These are phyloP conservation scores for Xiphophorus hellerii DNA, from an alignment of 2,113 vertebrate genomes.

Conservation along the genomic window DNA sequence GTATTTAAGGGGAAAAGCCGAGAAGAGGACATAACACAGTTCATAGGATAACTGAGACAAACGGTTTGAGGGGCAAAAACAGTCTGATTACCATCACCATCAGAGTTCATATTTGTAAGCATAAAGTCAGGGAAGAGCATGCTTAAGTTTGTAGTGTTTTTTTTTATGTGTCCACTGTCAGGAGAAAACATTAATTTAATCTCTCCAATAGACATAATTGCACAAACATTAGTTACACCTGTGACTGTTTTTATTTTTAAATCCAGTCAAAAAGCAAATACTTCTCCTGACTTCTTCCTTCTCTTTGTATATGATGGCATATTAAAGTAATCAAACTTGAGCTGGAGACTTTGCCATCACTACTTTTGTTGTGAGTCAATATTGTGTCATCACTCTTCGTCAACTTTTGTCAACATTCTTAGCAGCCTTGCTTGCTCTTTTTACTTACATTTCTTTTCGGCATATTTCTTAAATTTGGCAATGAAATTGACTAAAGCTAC, in stretches of 20 bases:
- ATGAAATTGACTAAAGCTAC: background rate
- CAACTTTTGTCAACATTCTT: background rate
- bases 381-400: background rate
- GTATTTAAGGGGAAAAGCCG: background rate
- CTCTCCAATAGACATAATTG: no score
- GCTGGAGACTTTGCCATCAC: no score
- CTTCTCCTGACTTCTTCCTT: no score
- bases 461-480: background rate
- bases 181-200: no score
- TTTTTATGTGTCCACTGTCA: no score
- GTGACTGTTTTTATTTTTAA: no score
- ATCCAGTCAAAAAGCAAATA: no score
- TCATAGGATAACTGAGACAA: background rate
- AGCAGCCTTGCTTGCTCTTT: background rate
- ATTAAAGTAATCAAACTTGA: no score
- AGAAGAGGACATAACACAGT: background rate
- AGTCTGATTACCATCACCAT: no score
- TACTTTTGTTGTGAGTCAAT: background rate
- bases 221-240: no score
- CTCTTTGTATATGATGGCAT: no score
- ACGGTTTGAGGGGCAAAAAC: background rate
- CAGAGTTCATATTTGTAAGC: background rate
- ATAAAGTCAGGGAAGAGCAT: background rate
- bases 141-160: no score
- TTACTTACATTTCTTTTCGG: background rate